phyloP scores from a whole-genome alignment of 1,140 invertebrate species.

The Drosophila malerkotliana region DNA sequence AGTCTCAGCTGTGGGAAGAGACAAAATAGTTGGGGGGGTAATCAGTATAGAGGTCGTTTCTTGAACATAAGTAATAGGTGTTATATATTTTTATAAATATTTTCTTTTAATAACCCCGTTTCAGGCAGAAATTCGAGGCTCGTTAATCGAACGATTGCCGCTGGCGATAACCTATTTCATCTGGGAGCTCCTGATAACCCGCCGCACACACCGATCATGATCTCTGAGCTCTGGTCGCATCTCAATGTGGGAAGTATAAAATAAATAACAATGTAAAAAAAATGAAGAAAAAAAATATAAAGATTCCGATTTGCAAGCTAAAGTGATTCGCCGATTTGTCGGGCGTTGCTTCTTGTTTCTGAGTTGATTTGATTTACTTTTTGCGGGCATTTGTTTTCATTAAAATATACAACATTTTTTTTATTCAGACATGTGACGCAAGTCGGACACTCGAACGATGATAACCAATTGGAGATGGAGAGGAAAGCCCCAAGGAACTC shows the following conservation, averaged over 20 bases:
- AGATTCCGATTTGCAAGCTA: constrained; percentile 40
- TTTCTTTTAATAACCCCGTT: too few relatives aligned
- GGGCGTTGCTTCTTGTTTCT: constrained; percentile 50
- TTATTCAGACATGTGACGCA: constrained; percentile 45
- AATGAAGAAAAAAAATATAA: not conserved
- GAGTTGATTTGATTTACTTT: constrained; percentile 39
- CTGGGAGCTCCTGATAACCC: constrained; percentile 52
- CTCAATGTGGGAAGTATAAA: constrained; percentile 64
- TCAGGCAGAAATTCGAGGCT: constrained; percentile 37
- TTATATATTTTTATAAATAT: too few relatives aligned
- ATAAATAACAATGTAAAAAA: constrained; percentile 14
- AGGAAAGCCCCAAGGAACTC: constrained; percentile 38
- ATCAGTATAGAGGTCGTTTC: too few relatives aligned
- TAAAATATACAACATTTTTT: constrained; percentile 36
- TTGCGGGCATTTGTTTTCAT: constrained; percentile 56
- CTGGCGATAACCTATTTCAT: constrained; percentile 66
- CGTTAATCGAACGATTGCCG: constrained; percentile 66
- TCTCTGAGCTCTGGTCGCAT: constrained; percentile 55
- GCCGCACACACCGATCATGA: constrained; percentile 58
- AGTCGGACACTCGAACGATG: constrained; percentile 28
- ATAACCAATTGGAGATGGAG: constrained; percentile 19
- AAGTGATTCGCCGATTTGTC: constrained; percentile 57
- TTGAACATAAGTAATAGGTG: too few relatives aligned
- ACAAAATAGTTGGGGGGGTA: not conserved
- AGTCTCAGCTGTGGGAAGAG: constrained; percentile 29